Evolutionary conservation across 1,140 invertebrate genomes (phyloP).

Genomic region (Littorina saxatilis): DNA sequence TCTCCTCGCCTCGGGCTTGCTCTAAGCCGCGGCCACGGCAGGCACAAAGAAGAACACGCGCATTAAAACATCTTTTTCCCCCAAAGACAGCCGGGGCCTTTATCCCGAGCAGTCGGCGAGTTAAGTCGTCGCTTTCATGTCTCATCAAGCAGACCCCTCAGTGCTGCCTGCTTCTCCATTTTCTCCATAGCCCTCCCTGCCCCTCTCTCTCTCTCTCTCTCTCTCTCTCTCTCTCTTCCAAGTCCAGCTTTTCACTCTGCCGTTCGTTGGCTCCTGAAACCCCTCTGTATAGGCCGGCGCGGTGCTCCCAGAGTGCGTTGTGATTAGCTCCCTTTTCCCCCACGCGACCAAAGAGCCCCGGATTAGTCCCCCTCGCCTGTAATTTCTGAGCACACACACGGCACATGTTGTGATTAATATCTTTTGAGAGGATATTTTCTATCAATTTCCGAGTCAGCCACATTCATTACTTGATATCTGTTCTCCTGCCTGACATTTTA

Average conservation of each 20-base stretch:
- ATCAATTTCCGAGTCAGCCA: slow-evolving; percentile 42
- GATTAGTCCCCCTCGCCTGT: slow-evolving; percentile 20
- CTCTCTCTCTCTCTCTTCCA: neutral
- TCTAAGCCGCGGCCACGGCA: neutral
- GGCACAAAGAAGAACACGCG: slow-evolving; percentile 23
- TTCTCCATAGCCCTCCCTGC: neutral
- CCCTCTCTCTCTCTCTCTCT: slow-evolving; percentile 5
- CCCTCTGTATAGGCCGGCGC: no score
- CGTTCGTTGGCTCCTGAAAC: slow-evolving; percentile 1
- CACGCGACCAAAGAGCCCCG: no score
- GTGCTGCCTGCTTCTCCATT: neutral
- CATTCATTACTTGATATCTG: slow-evolving; percentile 43
- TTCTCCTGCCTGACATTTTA: slow-evolving; percentile 33
- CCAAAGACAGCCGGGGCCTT: slow-evolving; percentile 11
- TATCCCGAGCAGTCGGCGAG: slow-evolving; percentile 4
- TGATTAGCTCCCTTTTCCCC: slow-evolving; percentile 16
- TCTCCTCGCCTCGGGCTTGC: neutral
- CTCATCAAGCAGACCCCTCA: slow-evolving; percentile 26
- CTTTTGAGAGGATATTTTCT: slow-evolving; percentile 43
- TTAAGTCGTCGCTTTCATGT: slow-evolving; percentile 37
- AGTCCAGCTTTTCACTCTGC: no score
- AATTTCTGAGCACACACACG: slow-evolving; percentile 33
- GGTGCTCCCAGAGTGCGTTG: slow-evolving; percentile 6
- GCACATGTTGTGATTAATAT: slow-evolving; percentile 42
- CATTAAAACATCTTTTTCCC: slow-evolving; percentile 30